Conservation (phyloP, 2,888 invertebrate genomes). For the Reticulitermes lucifugus region DNA sequence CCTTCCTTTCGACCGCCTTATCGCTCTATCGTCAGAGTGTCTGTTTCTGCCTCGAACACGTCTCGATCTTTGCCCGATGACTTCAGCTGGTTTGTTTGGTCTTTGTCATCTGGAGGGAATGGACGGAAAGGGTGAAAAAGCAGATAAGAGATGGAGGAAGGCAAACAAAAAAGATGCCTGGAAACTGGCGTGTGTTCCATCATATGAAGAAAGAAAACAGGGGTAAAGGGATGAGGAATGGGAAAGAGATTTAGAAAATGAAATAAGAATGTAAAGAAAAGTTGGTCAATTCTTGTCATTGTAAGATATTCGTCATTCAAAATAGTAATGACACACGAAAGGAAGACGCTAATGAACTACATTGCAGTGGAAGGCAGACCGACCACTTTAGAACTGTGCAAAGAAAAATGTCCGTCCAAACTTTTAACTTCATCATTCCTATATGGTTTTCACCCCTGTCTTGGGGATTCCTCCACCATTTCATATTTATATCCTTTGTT, state of each 20-base stretch:
- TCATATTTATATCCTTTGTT: conserved; percentile 19
- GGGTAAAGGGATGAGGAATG: neutral
- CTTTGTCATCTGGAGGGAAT: conserved; percentile 28
- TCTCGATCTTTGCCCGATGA: conserved; percentile 23
- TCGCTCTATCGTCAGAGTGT: conserved; percentile 31
- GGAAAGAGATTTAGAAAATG: neutral
- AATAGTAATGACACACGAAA: neutral
- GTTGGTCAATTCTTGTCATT: neutral
- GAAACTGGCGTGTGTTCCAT: conserved; percentile 29
- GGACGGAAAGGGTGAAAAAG: conserved; percentile 26
- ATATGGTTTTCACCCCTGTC: neutral
- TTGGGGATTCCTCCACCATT: conserved; percentile 7
- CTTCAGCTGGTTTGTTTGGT: conserved; percentile 38
- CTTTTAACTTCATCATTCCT: conserved; percentile 20
- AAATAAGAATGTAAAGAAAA: conserved; percentile 11
- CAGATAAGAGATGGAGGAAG: conserved; percentile 12
- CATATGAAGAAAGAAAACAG: conserved; percentile 16
- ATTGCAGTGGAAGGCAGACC: neutral
- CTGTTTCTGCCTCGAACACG: neutral
- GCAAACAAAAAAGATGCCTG: conserved; percentile 7
- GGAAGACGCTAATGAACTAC: neutral
- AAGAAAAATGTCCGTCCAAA: neutral
- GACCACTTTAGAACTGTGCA: neutral
- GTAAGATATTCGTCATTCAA: too few species aligned
- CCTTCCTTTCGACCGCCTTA: conserved; percentile 23